These are phyloP conservation scores for Alouatta palliata DNA, from an alignment of 2,113 vertebrate genomes.

Conservation along the genomic window DNA sequence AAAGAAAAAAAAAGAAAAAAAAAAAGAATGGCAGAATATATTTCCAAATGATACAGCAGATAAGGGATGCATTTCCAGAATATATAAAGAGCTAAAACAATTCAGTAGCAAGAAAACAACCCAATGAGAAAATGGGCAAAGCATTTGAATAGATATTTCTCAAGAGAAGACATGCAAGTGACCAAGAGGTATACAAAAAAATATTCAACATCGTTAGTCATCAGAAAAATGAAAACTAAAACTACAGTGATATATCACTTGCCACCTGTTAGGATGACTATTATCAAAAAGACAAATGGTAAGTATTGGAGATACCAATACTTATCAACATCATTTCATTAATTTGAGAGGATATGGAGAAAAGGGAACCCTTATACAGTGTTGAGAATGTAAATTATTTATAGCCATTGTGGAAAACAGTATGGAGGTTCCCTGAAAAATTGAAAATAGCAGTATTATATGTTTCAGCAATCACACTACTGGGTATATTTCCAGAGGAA, in stretches of 20 bases:
- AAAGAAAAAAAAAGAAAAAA: too few relatives aligned
- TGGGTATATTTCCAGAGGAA: background rate
- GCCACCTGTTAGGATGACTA: background rate
- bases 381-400: background rate
- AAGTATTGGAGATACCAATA: background rate
- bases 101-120: background rate
- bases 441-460: background rate
- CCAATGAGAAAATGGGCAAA: background rate
- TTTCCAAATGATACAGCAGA: background rate
- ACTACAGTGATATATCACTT: background rate
- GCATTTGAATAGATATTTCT: background rate
- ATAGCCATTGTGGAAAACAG: background rate
- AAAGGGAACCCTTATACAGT: background rate
- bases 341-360: background rate
- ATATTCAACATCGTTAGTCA: background rate
- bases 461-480: background rate
- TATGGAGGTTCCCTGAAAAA: background rate
- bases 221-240: background rate
- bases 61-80: background rate
- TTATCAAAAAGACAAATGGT: background rate
- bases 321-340: too few relatives aligned
- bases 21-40: background rate
- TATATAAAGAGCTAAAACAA: background rate
- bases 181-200: background rate
- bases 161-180: background rate